These are phyloP conservation scores for Drosophila ezoana DNA, from an alignment of 2,888 invertebrate genomes.

Conservation along the genomic window DNA sequence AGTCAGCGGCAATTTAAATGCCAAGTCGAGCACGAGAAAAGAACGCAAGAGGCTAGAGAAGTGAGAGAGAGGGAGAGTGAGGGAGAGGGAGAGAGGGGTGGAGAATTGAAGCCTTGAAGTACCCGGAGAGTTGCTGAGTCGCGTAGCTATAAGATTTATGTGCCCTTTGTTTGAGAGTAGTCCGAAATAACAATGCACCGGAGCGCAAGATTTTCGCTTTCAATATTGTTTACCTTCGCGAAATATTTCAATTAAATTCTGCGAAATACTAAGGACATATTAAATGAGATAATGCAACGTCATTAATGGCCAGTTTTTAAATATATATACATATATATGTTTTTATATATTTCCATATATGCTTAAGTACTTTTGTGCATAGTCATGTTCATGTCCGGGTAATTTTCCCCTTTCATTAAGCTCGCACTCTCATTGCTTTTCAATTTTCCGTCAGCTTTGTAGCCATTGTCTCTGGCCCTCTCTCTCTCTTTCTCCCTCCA, in stretches of 20 bases:
- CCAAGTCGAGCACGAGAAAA: constrained; percentile 58
- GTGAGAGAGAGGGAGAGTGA: background rate
- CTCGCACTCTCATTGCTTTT: constrained; percentile 45
- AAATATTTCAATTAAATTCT: constrained; percentile 75
- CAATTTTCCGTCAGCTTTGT: constrained; percentile 36
- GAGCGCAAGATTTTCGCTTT: constrained; percentile 71
- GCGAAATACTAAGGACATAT: constrained; percentile 39
- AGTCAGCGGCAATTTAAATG: constrained; percentile 75
- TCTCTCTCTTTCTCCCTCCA: background rate
- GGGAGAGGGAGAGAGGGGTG: background rate
- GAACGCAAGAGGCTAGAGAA: constrained; percentile 8
- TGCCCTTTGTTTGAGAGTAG: constrained; percentile 58
- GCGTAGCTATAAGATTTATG: constrained; percentile 63
- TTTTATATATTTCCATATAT: background rate
- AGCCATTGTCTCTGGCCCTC: background rate
- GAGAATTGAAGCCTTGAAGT: background rate
- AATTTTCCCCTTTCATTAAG: constrained; percentile 71
- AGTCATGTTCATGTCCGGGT: constrained; percentile 44
- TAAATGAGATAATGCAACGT: constrained; percentile 53
- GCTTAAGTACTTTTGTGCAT: constrained; percentile 9
- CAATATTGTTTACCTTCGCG: constrained; percentile 51
- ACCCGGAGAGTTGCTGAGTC: constrained; percentile 22
- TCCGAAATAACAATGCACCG: constrained; percentile 60
- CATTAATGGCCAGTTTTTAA: constrained; percentile 43
- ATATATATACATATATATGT: constrained; percentile 1